Base-by-base conservation (phyloP, 2,888 invertebrate species). In the Caenorhabditis japonica region DNA sequence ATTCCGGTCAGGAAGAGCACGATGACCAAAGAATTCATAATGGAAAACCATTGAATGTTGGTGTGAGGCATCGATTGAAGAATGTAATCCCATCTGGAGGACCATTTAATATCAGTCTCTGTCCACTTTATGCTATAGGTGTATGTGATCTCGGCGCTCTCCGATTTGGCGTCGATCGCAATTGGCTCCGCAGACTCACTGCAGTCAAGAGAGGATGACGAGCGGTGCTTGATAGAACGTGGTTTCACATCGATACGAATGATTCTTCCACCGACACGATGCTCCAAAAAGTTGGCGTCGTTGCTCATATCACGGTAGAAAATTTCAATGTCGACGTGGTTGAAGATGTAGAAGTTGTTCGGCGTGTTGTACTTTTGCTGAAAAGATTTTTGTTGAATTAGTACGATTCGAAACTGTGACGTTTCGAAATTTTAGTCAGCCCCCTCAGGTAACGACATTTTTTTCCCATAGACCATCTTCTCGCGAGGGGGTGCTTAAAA, bases 21-120 rank as follows among this genome's bases (percentile, higher is more conserved):
- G 81, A 99, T 99, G 62, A 99, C 95, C 83, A 99, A 90, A 0
- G 97, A 97, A 89, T 99, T 99, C 75, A 99, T 91, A 86, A 99
- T 99, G 79, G 95, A 96, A 87, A 80, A 88, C 86, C 81, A 85
- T 55, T 85, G 75, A 27, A 83, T 80, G 72, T 82, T 97, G 0
- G 97, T 94, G 88, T 97, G 95, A 0, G 95, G 96, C 93, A 96
- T 95, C 0, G 97, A 95, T 89, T 97, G 95, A 69, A 99, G 90
- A 76, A 99, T 97, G 89, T 99, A 99, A 89, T 99, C 99, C 99
- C 99, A 99, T 86, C 99, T 91, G 0, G 96, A 97, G 0, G 96
- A 96, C 99, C 97, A 99, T 89, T 95, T 96, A 13, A 95, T 87
- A 3, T 86, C 76, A 13, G 85, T 86, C 69, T 87, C 85, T 75